Base-by-base conservation (phyloP, 2,113 vertebrate species). In the Addax nasomaculatus region DNA sequence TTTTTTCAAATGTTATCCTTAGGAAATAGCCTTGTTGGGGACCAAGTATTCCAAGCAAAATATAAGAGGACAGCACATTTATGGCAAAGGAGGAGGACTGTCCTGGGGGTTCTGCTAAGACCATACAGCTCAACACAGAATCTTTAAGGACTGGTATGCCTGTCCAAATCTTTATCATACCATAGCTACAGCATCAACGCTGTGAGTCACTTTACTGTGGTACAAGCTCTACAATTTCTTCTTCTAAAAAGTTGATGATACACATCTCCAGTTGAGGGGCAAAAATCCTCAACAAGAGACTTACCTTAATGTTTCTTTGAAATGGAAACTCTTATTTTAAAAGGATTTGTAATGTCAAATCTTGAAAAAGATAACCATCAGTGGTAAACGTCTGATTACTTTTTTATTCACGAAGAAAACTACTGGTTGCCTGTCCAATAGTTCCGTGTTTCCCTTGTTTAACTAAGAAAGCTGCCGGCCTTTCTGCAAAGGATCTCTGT, bases 401-500 rank as follows among this genome's bases (percentile, higher is more conserved):
- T 58, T 55, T 78, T 36, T 0, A 0, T 93, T 97, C 51, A 91
- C 45, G 49, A 95, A 78, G 27, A 30, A 95, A 96, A 89, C 29
- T 96, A 93, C 1, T 96, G 79, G 81, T 79, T 97, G 60, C 94
- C 79, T 67, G 33, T 80, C 51, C 92, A 97, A 92, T 85, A 97
- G 79, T 95, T 27, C 93, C 5, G 25, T 67, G 70, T 85, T 97
- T 97, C 39, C 45, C 25, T 19, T 89, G 49, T 93, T 95, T 70
- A 90, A 57, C 49, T 0, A 97, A 97, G 89, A 94, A 97, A 79
- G 53, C 67, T 58, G 62, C 27, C 33, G 98, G 95, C 55, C 95
- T 64, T 97, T 93, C 76, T 90, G 88, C 84, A 90, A 97, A 96
- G 58, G 83, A n/a, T 95, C 92, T 97, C 85, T 39, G 39, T 95